A percentile compares a stretch with the other conserved stretches of the same genome.
Evolutionary conservation across 2,888 invertebrate genomes (phyloP).

Genomic region (Heliconius charithonia): DNA sequence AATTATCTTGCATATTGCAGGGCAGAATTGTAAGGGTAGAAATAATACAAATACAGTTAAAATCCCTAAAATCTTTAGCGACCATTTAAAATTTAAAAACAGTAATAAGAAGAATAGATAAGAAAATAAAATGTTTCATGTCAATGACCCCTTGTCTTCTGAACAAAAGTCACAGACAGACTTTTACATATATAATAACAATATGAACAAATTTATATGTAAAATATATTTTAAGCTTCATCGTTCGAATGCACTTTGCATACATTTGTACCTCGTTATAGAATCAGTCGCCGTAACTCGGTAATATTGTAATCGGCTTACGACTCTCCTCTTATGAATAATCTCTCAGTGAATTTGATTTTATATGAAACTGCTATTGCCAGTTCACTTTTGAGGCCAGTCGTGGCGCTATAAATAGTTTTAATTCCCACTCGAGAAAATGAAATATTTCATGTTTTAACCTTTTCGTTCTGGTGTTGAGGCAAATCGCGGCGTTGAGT

Average conservation of each 20-base stretch:
- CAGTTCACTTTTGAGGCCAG: too few species aligned
- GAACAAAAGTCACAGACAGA: neutral
- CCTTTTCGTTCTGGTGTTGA: too few species aligned
- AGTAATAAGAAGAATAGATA: neutral
- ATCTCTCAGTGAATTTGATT: constrained; percentile 24
- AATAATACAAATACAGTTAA: too few species aligned
- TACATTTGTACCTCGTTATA: constrained; percentile 38
- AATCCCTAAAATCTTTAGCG: neutral
- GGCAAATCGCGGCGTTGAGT: too few species aligned
- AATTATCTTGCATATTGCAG: too few species aligned
- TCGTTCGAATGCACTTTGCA: constrained; percentile 40
- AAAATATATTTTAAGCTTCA: constrained; percentile 29
- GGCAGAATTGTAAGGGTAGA: too few species aligned
- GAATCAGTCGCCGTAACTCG: constrained; percentile 37
- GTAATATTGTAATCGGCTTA: constrained; percentile 45
- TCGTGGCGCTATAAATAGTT: too few species aligned
- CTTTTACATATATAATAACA: constrained; percentile 1
- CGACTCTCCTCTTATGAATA: constrained; percentile 38
- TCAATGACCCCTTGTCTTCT: neutral
- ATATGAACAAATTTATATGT: neutral
- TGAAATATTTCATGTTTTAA: too few species aligned
- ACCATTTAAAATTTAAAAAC: too few species aligned
- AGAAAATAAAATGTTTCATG: neutral
- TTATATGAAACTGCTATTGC: neutral
- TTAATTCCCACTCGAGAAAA: too few species aligned